phyloP scores from a whole-genome alignment of 2,888 invertebrate species.

The Apamea monoglypha region DNA sequence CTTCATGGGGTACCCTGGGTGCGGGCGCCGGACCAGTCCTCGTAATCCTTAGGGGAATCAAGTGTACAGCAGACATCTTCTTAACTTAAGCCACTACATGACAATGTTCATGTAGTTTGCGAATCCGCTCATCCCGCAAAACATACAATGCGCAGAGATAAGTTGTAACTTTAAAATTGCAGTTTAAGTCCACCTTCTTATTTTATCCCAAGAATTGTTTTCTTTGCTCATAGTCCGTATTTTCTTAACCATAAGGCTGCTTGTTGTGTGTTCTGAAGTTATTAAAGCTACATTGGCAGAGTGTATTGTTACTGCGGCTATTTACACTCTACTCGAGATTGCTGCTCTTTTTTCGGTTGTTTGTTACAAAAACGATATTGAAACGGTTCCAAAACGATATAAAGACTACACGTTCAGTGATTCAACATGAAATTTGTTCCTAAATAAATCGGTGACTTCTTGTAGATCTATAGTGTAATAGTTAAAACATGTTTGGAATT shows the following conservation, averaged over 20 bases:
- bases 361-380: constrained; percentile 46
- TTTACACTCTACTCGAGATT: constrained; percentile 69
- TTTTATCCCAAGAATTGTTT: constrained; percentile 32
- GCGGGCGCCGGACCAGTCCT: no score
- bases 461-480: no score
- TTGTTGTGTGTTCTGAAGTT: constrained; percentile 49
- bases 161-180: constrained; percentile 56
- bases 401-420: not conserved
- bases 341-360: constrained; percentile 60
- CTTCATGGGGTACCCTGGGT: not conserved
- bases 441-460: no score
- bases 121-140: constrained; percentile 33
- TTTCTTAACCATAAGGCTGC: constrained; percentile 21
- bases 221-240: constrained; percentile 38
- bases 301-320: constrained; percentile 71
- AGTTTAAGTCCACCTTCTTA: constrained; percentile 52
- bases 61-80: not conserved
- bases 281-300: constrained; percentile 64
- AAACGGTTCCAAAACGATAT: constrained; percentile 34
- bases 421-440: not conserved
- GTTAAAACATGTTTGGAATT: no score
- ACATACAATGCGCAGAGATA: constrained; percentile 44
- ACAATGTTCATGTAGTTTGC: constrained; percentile 1
- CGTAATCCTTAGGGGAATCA: not conserved
- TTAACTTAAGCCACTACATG: not conserved